Percentiles rank a stretch among this genome's conserved stretches.
These are phyloP conservation scores for Conops quadrifasciatus DNA, from an alignment of 2,888 invertebrate genomes.

Conservation along the genomic window DNA sequence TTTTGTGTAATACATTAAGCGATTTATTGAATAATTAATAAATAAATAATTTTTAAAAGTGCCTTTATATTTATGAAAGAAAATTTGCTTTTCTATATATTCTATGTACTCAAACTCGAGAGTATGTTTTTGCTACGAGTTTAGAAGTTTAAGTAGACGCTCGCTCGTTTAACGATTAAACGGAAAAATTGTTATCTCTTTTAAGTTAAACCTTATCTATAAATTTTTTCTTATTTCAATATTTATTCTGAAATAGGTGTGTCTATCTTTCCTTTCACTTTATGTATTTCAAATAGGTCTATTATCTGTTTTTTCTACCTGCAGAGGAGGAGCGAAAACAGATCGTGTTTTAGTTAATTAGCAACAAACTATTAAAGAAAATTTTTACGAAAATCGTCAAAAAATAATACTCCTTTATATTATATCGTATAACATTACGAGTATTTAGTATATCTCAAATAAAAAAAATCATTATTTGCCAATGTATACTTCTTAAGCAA, in stretches of 20 bases:
- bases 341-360: too few species aligned
- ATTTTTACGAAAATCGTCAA: not conserved
- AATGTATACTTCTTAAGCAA: slow-evolving; percentile 14
- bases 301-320: too few species aligned
- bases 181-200: slow-evolving; percentile 27
- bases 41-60: slow-evolving; percentile 41
- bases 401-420: not conserved
- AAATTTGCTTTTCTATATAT: too few species aligned
- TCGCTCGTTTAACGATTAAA: not conserved
- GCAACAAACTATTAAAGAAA: not conserved
- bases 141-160: too few species aligned
- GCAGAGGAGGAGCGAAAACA: too few species aligned
- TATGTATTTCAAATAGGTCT: too few species aligned
- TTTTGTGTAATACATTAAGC: slow-evolving; percentile 15
- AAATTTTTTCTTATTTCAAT: not conserved
- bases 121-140: too few species aligned
- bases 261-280: too few species aligned
- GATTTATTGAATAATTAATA: slow-evolving; percentile 12
- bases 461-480: slow-evolving; percentile 21
- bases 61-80: slow-evolving; percentile 36
- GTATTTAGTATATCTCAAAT: slow-evolving; percentile 32
- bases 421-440: not conserved
- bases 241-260: too few species aligned
- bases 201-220: slow-evolving; percentile 24
- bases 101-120: too few species aligned